Conservation (phyloP, 2,797 vertebrate genomes). For the Thunnus albacares region DNA sequence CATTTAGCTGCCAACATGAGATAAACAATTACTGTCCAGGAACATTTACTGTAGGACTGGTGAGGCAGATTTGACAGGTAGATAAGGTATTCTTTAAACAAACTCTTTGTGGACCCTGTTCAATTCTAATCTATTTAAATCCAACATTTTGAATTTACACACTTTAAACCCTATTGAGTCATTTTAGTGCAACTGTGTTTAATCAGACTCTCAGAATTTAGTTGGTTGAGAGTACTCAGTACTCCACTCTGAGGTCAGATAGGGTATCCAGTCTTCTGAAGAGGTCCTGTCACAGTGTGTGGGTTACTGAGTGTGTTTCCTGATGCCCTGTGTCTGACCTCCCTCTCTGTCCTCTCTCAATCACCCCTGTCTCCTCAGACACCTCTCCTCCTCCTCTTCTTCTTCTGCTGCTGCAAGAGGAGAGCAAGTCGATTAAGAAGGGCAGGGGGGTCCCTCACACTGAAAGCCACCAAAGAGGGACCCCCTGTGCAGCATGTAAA, state of each 20-base stretch:
- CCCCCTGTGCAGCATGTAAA: conserved; percentile 78
- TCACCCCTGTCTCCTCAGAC: conserved; percentile 81
- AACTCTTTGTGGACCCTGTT: neutral
- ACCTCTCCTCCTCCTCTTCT: conserved; percentile 68
- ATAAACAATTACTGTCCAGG: conserved; percentile 19
- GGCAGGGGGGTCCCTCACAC: conserved; percentile 21
- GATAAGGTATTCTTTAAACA: conserved; percentile 19
- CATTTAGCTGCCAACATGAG: conserved; percentile 28
- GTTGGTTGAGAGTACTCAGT: conserved; percentile 14
- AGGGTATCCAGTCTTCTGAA: conserved; percentile 49
- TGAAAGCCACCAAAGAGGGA: conserved; percentile 73
- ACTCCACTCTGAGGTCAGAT: conserved; percentile 64
- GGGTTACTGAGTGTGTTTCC: conserved; percentile 65
- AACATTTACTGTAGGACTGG: conserved; percentile 9
- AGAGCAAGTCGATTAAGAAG: conserved; percentile 52
- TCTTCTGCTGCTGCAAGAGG: conserved; percentile 63
- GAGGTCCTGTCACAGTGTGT: conserved; percentile 54
- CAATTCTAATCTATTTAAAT: neutral
- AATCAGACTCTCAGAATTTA: neutral
- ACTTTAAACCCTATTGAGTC: neutral
- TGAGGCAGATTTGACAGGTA: conserved; percentile 31
- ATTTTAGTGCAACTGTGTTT: conserved; percentile 11
- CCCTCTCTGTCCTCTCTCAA: conserved; percentile 74
- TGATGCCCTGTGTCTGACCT: conserved; percentile 81
- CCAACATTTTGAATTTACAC: neutral